phyloP scores from a whole-genome alignment of 2,797 vertebrate genomes.

The Morelia viridis region DNA sequence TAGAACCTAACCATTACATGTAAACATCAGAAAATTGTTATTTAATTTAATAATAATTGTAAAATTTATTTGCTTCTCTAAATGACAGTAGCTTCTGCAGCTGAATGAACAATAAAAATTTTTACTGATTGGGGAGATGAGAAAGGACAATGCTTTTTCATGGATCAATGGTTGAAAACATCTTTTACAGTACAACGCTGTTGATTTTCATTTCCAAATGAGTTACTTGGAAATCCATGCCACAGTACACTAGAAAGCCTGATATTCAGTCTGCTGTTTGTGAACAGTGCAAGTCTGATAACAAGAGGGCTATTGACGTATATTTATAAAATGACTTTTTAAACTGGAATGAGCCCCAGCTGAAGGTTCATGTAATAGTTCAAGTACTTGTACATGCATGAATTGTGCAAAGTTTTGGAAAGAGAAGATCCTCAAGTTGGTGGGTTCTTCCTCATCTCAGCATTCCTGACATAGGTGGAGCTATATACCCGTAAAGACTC shows the following conservation, averaged over 20 bases:
- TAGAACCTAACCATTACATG: background rate
- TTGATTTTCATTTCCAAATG: background rate
- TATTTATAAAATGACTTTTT: background rate
- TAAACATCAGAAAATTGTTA: background rate
- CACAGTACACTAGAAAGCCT: background rate
- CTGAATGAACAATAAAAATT: background rate
- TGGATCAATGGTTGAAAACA: background rate
- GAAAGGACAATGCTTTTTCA: background rate
- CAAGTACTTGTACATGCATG: no score
- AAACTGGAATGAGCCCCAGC: background rate
- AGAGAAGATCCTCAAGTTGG: background rate
- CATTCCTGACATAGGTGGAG: background rate
- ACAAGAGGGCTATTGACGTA: background rate
- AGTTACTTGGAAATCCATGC: background rate
- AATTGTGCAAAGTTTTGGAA: background rate
- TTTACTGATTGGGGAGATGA: background rate
- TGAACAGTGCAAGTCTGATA: background rate
- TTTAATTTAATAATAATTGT: background rate
- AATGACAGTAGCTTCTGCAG: background rate
- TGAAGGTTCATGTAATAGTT: background rate
- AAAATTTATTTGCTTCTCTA: background rate
- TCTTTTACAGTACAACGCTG: rapidly evolving
- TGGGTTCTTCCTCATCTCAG: background rate
- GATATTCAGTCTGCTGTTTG: background rate
- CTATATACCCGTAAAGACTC: background rate